These are phyloP conservation scores for Lasioglossum figueresi DNA, from an alignment of 2,888 invertebrate genomes.

Conservation along the genomic window DNA sequence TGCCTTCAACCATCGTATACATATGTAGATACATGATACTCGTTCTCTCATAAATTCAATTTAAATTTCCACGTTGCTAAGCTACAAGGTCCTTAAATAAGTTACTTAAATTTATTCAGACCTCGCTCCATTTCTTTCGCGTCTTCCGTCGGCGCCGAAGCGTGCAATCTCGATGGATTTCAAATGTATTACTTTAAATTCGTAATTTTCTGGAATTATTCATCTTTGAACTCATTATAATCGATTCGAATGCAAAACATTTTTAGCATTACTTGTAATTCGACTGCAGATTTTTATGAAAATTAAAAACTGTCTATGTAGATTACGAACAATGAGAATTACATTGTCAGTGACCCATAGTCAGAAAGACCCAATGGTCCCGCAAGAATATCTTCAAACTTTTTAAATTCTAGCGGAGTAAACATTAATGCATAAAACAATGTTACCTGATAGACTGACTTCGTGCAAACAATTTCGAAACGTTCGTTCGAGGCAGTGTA, in stretches of 20 bases:
- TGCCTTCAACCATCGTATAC: background rate
- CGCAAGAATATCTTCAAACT: too few relatives aligned
- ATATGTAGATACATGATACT: background rate
- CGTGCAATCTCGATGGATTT: background rate
- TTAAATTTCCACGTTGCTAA: background rate
- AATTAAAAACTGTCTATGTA: too few relatives aligned
- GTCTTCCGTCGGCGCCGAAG: background rate
- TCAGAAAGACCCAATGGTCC: too few relatives aligned
- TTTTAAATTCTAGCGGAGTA: too few relatives aligned
- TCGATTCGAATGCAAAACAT: background rate
- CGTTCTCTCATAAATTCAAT: background rate
- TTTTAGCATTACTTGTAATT: background rate
- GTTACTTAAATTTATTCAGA: background rate
- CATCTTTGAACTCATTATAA: background rate
- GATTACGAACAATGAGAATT: too few relatives aligned
- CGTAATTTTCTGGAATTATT: background rate
- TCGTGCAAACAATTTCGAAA: too few relatives aligned
- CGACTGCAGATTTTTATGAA: too few relatives aligned
- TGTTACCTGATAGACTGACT: too few relatives aligned
- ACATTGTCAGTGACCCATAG: too few relatives aligned
- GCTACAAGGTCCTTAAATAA: constrained; percentile 2
- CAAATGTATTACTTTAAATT: background rate
- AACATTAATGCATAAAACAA: too few relatives aligned
- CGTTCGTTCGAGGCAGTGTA: too few relatives aligned
- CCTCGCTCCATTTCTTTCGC: background rate